Base-by-base conservation (phyloP, 2,888 invertebrate genomes). In the Tromatobia lineatoria region DNA sequence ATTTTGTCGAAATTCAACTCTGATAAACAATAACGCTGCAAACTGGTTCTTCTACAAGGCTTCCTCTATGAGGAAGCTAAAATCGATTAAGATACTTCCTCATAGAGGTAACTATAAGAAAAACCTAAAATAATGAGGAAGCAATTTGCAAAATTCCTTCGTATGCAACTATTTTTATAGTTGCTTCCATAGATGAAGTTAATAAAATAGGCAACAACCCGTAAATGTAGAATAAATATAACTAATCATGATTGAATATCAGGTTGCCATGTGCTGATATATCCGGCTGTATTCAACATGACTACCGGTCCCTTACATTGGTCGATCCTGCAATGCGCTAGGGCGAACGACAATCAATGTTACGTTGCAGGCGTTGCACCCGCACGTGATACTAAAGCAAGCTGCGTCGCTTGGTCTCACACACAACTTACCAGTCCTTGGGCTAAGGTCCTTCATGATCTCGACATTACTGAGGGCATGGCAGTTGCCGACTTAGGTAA, bases 211-310 rank as follows among this genome's bases (percentile, higher is more conserved):
- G n/a, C n/a, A n/a, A n/a, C n/a, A n/a, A n/a, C n/a, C n/a, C n/a
- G n/a, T n/a, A 38, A 8, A 8, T 18, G 20, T 52, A 10, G 8
- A 54, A n/a, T 54, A 10, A 11, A 18, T 42, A 11, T 13, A 23
- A 25, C 18, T 45, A 29, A 61, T 11, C 10, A 15, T 3, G 13
- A 15, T 57, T 25, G 23, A n/a, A 50, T 57, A n/a, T 11, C 90
- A 96, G 98, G 97, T 0, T 99, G 99, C 90, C 95, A 98, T 76
- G 93, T 99, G 89, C 94, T 99, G 38, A 94, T 99, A 29, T 99
- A 98, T 94, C 99, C 99, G 0, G 99, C 97, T 34, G 99, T 99
- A 1, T 99, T 99, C 94, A 99, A 98, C 94, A 97, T 98, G 97
- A 98, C 98, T 1, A 99, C 99, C 0, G 99, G 99, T 0, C 98